Evolutionary conservation across 2,113 vertebrate species (phyloP).

Genomic region (Nyctereutes procyonoides): DNA sequence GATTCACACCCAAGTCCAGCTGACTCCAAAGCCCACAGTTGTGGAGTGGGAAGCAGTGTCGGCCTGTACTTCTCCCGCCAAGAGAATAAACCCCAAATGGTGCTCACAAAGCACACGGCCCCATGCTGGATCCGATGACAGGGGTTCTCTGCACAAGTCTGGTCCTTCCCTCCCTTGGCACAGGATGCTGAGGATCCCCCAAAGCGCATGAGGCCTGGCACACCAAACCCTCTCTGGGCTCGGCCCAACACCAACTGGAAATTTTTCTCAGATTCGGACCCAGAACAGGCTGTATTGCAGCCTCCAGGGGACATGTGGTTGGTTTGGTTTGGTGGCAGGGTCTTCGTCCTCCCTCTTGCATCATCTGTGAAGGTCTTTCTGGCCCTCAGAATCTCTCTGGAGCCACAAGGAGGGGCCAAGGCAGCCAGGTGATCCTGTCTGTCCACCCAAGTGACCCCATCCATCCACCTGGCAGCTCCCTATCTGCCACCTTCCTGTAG

Average conservation of each 20-base stretch:
- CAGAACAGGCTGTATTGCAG: accelerated
- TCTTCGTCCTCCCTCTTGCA: not conserved
- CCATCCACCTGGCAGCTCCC: not conserved
- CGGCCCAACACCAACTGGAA: accelerated
- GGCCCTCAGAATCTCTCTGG: not conserved
- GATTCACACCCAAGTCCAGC: not conserved
- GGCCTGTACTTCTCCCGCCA: accelerated
- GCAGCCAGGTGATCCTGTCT: not conserved
- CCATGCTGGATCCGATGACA: accelerated
- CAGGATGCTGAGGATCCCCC: not conserved
- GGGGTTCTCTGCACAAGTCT: not conserved
- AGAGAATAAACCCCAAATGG: accelerated
- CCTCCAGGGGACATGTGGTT: accelerated
- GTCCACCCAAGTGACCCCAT: not conserved
- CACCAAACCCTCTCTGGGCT: not conserved
- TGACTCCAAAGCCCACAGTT: accelerated
- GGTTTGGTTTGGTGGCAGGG: not conserved
- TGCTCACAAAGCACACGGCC: accelerated
- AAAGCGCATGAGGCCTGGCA: accelerated
- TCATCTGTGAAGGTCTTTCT: not conserved
- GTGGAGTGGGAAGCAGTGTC: accelerated
- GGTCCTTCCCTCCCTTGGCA: not conserved
- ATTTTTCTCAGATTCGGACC: accelerated
- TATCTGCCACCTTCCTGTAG: not conserved
- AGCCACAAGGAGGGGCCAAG: not conserved